Conservation (phyloP, 2,113 vertebrate species). For the Salminus brasiliensis region DNA sequence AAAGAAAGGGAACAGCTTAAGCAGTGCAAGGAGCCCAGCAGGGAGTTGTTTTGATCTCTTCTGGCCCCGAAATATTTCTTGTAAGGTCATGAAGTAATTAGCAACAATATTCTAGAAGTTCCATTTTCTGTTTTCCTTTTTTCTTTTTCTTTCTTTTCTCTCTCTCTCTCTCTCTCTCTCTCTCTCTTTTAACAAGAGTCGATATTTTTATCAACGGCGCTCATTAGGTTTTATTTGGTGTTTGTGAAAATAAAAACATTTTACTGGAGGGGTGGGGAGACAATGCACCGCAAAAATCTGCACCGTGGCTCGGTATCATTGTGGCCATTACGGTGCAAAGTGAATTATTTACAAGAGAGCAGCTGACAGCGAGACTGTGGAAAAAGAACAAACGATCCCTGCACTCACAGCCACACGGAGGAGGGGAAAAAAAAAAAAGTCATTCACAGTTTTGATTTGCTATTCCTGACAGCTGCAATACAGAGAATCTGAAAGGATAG, state of each 20-base stretch:
- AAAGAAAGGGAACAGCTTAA: constrained; percentile 36
- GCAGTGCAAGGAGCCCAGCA: constrained; percentile 24
- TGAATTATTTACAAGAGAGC: constrained; percentile 61
- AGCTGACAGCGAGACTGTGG: constrained; percentile 40
- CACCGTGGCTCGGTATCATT: constrained; percentile 42
- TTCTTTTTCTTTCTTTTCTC: background rate
- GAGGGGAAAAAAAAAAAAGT: constrained; percentile 35
- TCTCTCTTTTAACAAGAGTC: background rate
- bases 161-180: background rate
- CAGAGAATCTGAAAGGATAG: constrained; percentile 40
- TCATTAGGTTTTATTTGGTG: constrained; percentile 39
- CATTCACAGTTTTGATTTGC: constrained; percentile 52
- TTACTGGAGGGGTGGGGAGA: background rate
- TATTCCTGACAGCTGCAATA: constrained; percentile 57
- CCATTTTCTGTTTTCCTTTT: constrained; percentile 12
- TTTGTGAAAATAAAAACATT: constrained; percentile 30
- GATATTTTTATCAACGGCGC: constrained; percentile 22
- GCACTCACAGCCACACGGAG: constrained; percentile 26
- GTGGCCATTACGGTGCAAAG: constrained; percentile 51
- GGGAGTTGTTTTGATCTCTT: constrained; percentile 49
- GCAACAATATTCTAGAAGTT: constrained; percentile 23
- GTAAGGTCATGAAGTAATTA: constrained; percentile 48
- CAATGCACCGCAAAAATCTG: constrained; percentile 12
- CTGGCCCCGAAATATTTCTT: constrained; percentile 28
- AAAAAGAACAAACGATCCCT: constrained; percentile 44